Conservation (phyloP, 2,888 invertebrate species). For the Sturmia bella region DNA sequence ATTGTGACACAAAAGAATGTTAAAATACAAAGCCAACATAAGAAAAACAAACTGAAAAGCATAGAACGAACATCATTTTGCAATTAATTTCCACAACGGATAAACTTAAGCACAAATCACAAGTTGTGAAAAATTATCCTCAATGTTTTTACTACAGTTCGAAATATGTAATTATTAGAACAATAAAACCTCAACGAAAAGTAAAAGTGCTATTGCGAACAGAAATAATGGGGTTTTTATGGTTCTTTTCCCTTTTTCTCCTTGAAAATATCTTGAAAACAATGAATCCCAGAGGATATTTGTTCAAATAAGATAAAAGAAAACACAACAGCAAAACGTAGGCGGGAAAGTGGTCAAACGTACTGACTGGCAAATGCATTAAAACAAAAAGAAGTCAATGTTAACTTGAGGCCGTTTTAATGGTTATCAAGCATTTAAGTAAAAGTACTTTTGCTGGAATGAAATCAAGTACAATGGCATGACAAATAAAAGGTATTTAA, state of each 20-base stretch:
- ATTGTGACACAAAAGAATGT: not conserved
- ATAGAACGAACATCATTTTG: slow-evolving; percentile 32
- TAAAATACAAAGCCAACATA: slow-evolving; percentile 25
- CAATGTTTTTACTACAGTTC: not conserved
- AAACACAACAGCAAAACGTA: slow-evolving; percentile 37
- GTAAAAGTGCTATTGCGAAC: slow-evolving; percentile 69
- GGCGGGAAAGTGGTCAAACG: slow-evolving; percentile 58
- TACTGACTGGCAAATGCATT: slow-evolving; percentile 65
- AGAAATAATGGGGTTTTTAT: slow-evolving; percentile 29
- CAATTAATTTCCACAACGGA: slow-evolving; percentile 40
- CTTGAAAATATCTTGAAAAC: slow-evolving; percentile 41
- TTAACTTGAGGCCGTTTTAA: slow-evolving; percentile 74
- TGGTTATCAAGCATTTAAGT: slow-evolving; percentile 72
- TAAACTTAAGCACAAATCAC: not conserved
- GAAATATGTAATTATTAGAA: slow-evolving; percentile 15
- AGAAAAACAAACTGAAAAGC: slow-evolving; percentile 12
- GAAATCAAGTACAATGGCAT: slow-evolving; percentile 51
- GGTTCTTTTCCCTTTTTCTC: not conserved
- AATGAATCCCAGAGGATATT: slow-evolving; percentile 66
- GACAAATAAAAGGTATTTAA: not conserved
- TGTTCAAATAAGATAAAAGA: slow-evolving; percentile 45
- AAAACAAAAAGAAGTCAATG: slow-evolving; percentile 70
- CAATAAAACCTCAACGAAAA: slow-evolving; percentile 64
- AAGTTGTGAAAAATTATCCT: slow-evolving; percentile 39
- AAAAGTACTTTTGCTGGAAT: slow-evolving; percentile 13